Evolutionary conservation across 2,113 vertebrate species (phyloP).

Genomic region (Cephalopholis sonnerati): DNA sequence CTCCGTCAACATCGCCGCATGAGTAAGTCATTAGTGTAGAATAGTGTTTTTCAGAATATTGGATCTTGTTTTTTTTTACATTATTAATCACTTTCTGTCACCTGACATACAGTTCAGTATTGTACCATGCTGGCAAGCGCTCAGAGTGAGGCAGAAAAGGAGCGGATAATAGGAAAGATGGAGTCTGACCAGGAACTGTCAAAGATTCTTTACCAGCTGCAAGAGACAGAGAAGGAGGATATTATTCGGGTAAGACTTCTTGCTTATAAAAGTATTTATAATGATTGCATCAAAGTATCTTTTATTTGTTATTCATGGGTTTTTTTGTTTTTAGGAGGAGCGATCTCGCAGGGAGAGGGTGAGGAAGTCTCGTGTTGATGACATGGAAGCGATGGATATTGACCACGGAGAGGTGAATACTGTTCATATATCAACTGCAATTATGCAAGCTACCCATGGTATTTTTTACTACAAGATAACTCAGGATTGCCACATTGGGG

Average conservation of each 20-base stretch:
- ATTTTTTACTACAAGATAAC: neutral
- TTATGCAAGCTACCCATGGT: neutral
- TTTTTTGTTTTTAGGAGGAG: conserved; percentile 88
- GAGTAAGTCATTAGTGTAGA: conserved; percentile 87
- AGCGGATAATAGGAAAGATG: conserved; percentile 96
- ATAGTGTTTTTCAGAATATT: neutral
- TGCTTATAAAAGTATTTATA: neutral
- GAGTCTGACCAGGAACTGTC: conserved; percentile 95
- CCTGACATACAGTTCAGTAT: conserved; percentile 88
- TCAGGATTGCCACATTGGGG: neutral
- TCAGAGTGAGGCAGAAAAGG: conserved; percentile 96
- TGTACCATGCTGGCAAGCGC: conserved; percentile 97
- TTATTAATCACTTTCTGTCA: neutral
- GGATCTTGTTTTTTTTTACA: neutral
- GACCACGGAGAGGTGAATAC: conserved; percentile 92
- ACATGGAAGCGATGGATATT: conserved; percentile 95
- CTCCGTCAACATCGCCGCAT: conserved; percentile 96
- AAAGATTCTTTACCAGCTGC: conserved; percentile 95
- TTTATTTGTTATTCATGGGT: neutral
- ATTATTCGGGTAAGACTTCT: conserved; percentile 90
- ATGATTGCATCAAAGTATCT: neutral
- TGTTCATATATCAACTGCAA: neutral
- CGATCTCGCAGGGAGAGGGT: conserved; percentile 92
- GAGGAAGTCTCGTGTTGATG: conserved; percentile 95
- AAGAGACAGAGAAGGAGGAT: conserved; percentile 98